Conservation (phyloP, 2,797 vertebrate species). For the Pterois miles region DNA sequence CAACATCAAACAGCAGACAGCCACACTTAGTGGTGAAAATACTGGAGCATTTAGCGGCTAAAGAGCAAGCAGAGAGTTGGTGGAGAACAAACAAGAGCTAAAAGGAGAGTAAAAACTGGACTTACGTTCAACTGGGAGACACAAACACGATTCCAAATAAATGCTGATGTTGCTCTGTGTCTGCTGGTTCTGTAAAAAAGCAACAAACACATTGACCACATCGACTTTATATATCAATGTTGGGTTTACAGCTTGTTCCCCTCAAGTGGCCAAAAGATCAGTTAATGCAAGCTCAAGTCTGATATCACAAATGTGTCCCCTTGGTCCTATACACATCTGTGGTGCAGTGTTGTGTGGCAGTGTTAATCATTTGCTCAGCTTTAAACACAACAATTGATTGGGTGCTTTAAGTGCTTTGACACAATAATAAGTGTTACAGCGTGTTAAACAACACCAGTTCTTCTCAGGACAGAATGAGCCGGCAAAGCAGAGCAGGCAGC, state of each 20-base stretch:
- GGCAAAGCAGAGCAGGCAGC: slow-evolving; percentile 66
- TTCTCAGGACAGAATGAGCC: slow-evolving; percentile 58
- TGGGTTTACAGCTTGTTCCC: neutral
- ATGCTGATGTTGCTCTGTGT: neutral
- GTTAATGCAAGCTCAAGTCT: neutral
- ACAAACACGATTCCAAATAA: neutral
- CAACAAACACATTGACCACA: neutral
- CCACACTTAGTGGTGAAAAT: neutral
- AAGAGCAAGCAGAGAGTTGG: neutral
- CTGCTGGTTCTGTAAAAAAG: neutral
- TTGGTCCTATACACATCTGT: neutral
- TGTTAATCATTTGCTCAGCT: slow-evolving; percentile 17
- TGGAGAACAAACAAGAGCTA: neutral
- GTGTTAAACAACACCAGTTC: slow-evolving; percentile 69
- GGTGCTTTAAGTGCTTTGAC: slow-evolving; percentile 40
- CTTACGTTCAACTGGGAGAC: neutral
- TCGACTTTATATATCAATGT: neutral
- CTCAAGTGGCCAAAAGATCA: neutral
- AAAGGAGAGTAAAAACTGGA: neutral
- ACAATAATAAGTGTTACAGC: slow-evolving; percentile 61
- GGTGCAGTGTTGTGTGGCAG: neutral
- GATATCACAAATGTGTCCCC: neutral
- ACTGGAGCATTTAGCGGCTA: neutral
- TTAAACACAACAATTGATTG: slow-evolving; percentile 43
- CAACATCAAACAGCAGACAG: neutral